Evolutionary conservation across 2,888 invertebrate species (phyloP).

Genomic region (Galeruca laticollis): DNA sequence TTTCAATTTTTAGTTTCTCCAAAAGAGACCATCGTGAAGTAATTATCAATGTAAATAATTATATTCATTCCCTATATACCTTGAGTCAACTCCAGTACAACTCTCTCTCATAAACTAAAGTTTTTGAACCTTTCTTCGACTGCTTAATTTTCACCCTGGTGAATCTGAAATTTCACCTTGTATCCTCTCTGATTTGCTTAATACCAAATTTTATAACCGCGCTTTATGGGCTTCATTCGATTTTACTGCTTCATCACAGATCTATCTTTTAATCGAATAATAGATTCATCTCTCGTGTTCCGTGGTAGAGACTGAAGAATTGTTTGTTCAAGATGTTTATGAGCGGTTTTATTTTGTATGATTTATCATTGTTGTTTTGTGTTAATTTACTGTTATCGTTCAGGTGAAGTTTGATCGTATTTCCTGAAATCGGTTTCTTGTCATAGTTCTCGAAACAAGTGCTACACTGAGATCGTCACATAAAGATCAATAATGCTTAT

Average conservation of each 20-base stretch:
- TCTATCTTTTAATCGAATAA: too few species aligned
- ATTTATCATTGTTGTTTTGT: conserved; percentile 26
- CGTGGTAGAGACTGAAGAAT: conserved; percentile 19
- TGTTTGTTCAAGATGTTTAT: conserved; percentile 18
- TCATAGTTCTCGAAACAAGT: conserved; percentile 25
- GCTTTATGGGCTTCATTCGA: too few species aligned
- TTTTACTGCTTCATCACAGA: too few species aligned
- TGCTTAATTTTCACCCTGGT: conserved; percentile 45
- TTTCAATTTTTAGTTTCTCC: too few species aligned
- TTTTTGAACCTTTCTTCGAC: conserved; percentile 34
- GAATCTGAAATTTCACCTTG: conserved; percentile 43
- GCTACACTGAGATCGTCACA: conserved; percentile 24
- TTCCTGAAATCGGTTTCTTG: conserved; percentile 29
- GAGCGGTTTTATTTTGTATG: conserved; percentile 23
- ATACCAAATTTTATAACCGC: conserved; percentile 44
- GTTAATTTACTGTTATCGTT: conserved; percentile 28
- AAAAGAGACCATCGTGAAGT: too few species aligned
- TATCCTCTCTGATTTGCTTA: conserved; percentile 42
- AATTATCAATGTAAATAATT: too few species aligned
- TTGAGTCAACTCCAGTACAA: conserved; percentile 34
- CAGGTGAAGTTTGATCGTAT: conserved; percentile 25
- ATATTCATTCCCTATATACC: conserved; percentile 40
- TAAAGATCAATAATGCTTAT: conserved; percentile 30
- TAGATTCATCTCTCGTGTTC: conserved; percentile 32
- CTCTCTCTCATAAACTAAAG: conserved; percentile 30